Percentiles rank a stretch among this genome's conserved stretches.
Evolutionary conservation across 2,113 vertebrate species (phyloP).

Genomic region (Saiga tatarica): DNA sequence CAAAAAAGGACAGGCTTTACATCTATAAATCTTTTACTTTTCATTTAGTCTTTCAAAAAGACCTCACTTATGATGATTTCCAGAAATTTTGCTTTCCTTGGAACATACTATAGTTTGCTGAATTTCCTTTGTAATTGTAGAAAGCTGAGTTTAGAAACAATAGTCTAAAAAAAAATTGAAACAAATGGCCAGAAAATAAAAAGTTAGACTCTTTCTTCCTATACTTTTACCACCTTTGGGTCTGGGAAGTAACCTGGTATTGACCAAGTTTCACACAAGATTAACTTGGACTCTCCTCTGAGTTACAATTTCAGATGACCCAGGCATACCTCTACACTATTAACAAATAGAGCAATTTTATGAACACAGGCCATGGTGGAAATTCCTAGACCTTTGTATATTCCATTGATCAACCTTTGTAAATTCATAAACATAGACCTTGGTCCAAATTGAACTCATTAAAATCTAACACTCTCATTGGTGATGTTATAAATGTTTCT

Average conservation of each 20-base stretch:
- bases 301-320: conserved; percentile 33
- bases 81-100: not conserved
- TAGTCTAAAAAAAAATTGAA: not conserved
- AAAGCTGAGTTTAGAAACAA: not conserved
- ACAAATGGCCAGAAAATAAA: not conserved
- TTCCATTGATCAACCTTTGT: conserved; percentile 10
- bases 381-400: conserved; percentile 25
- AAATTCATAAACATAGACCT: conserved; percentile 43
- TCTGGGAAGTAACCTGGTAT: not conserved
- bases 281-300: conserved; percentile 13
- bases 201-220: not conserved
- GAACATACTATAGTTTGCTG: not conserved
- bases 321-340: not conserved
- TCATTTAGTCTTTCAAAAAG: not conserved
- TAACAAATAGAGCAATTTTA: conserved; percentile 14
- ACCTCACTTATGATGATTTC: not conserved
- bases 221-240: not conserved
- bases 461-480: conserved; percentile 28
- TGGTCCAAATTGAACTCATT: conserved; percentile 51
- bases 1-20: not conserved
- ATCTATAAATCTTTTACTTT: not conserved
- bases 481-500: conserved; percentile 45
- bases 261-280: conserved; percentile 38
- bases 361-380: not conserved
- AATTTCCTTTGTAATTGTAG: not conserved